These are phyloP conservation scores for Carassius carassius DNA, from an alignment of 2,113 vertebrate genomes.

Conservation along the genomic window DNA sequence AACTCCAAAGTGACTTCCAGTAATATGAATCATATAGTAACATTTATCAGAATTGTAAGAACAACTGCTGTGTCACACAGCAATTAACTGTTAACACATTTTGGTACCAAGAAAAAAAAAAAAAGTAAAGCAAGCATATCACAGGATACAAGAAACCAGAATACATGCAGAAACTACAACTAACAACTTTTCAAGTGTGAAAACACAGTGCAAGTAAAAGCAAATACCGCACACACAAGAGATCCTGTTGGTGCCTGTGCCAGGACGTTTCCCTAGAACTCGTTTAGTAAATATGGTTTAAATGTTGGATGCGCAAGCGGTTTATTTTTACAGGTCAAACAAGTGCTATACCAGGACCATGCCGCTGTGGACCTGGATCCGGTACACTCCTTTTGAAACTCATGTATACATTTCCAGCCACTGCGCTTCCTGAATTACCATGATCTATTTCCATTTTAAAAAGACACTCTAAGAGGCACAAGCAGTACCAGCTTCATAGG, in stretches of 20 bases:
- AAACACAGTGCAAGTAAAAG: not conserved
- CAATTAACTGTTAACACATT: too few species aligned
- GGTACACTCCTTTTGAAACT: not conserved
- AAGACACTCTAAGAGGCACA: not conserved
- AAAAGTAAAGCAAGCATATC: too few species aligned
- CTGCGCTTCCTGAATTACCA: not conserved
- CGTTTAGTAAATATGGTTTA: not conserved
- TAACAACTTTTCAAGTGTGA: not conserved
- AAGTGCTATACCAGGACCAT: constrained; percentile 9
- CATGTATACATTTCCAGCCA: not conserved
- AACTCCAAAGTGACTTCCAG: not conserved
- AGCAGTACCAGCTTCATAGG: constrained; percentile 15
- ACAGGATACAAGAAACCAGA: not conserved
- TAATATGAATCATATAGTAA: not conserved
- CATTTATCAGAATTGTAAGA: too few species aligned
- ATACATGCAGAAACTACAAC: not conserved
- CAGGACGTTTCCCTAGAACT: not conserved
- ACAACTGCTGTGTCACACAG: too few species aligned
- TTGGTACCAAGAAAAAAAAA: too few species aligned
- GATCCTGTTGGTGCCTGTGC: not conserved
- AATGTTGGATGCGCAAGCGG: not conserved
- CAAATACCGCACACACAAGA: not conserved
- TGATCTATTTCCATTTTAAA: constrained; percentile 1
- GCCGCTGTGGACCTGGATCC: not conserved
- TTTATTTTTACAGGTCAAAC: not conserved